These are phyloP conservation scores for Pholis gunnellus DNA, from an alignment of 2,113 vertebrate genomes.

Conservation along the genomic window DNA sequence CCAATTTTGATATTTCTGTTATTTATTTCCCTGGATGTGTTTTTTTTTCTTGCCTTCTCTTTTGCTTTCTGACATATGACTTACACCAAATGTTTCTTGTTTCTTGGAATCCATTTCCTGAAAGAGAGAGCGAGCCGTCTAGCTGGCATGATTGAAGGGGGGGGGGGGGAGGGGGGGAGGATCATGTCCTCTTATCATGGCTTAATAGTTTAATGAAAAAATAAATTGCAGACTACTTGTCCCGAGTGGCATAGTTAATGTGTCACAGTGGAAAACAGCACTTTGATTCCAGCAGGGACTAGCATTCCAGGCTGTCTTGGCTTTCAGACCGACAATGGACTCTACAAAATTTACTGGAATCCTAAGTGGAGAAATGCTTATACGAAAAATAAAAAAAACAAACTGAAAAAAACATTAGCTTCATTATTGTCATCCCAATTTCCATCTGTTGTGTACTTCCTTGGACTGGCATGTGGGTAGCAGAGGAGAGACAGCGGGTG, in stretches of 20 bases:
- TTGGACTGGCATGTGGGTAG: constrained; percentile 19
- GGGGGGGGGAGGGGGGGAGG: background rate
- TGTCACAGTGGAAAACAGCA: constrained; percentile 57
- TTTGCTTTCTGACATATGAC: constrained; percentile 45
- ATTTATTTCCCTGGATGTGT: constrained; percentile 13
- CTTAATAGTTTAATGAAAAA: constrained; percentile 61
- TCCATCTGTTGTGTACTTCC: constrained; percentile 49
- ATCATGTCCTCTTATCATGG: constrained; percentile 41
- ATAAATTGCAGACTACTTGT: constrained; percentile 39
- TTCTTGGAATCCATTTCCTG: constrained; percentile 22
- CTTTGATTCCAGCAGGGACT: constrained; percentile 51
- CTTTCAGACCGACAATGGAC: constrained; percentile 45
- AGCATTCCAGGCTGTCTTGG: constrained; percentile 44
- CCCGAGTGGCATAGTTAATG: constrained; percentile 57
- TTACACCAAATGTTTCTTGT: constrained; percentile 52
- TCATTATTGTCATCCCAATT: constrained; percentile 46
- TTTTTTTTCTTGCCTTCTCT: background rate
- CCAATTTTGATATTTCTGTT: constrained; percentile 15
- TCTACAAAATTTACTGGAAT: constrained; percentile 40
- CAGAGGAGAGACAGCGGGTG: constrained; percentile 47
- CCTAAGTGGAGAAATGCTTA: constrained; percentile 33
- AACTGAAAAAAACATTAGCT: constrained; percentile 4
- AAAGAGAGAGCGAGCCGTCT: constrained; percentile 25
- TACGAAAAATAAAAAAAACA: constrained; percentile 1
- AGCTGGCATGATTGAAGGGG: constrained; percentile 41